Percentiles rank a stretch among this genome's conserved stretches.
Evolutionary conservation across 2,797 vertebrate species (phyloP).

Genomic region (Eulemur albifrons): DNA sequence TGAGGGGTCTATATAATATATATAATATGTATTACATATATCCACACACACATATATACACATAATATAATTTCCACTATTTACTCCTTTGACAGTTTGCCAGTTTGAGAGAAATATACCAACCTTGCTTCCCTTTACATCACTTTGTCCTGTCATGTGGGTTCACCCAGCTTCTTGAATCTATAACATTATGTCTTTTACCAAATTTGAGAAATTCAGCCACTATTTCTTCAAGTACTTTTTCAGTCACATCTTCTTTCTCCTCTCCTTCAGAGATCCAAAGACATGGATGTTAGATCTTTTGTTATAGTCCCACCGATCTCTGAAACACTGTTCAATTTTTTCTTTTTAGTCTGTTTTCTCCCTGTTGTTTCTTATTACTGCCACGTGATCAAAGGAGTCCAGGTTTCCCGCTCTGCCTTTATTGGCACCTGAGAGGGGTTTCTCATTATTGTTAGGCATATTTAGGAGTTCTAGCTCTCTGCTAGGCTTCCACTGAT

Average conservation of each 20-base stretch:
- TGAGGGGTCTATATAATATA: too few relatives aligned
- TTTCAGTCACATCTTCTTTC: too few relatives aligned
- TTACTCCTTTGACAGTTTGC: background rate
- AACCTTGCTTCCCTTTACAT: background rate
- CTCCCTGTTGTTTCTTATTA: background rate
- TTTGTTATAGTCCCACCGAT: background rate
- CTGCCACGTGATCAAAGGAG: background rate
- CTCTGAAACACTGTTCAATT: background rate
- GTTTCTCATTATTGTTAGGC: background rate
- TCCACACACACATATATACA: too few relatives aligned
- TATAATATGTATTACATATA: background rate
- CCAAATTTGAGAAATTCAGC: too few relatives aligned
- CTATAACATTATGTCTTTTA: too few relatives aligned
- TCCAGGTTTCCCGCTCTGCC: too few relatives aligned
- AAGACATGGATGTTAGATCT: too few relatives aligned
- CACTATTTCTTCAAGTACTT: too few relatives aligned
- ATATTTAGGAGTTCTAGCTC: background rate
- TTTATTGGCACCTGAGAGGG: too few relatives aligned
- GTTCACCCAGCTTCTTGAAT: too few relatives aligned
- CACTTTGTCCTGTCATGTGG: background rate
- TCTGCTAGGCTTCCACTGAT: background rate
- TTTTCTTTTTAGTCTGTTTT: background rate
- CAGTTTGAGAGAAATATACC: background rate
- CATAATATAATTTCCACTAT: too few relatives aligned
- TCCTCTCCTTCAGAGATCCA: too few relatives aligned